Evolutionary conservation across 23 tunicate genomes (phyloP), one percentile per base, ranked within the genome.

Genomic region (Styela plicata): DNA sequence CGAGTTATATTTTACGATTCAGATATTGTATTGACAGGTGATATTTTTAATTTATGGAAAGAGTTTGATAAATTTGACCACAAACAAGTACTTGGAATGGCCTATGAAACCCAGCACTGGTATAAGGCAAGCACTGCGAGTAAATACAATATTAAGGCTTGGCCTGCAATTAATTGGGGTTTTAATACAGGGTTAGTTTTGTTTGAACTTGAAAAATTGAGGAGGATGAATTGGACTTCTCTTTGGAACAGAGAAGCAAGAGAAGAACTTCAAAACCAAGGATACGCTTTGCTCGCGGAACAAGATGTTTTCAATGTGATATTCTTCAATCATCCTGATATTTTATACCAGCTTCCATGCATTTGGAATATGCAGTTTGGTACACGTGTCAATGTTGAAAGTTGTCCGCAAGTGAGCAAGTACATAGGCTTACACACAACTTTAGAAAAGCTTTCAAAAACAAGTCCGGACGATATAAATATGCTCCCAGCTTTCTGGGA

Each of bases 311-410:
- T 67, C 17, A 67, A 67, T 67, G 31, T 25, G 16, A 18, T 25
- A 27, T 25, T 67, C 0, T 13, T 25, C 19, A 19, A 67, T 24
- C 71, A 1, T 29, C 71, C 71, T 27, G 71, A 67, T 18, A 67
- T 67, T 25, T 22, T 67, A 18, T 67, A 67, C 71, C 30, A 67
- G 22, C 23, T 67, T 67, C 71, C 71, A 0, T 67, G 71, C 71
- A 67, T 18, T 16, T 67, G 71, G 71, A 67, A 67, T 67, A 67
- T 67, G 30, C 71, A 67, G 71, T 67, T 67, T 24, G 71, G 71
- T 18, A 17, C 19, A 67, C 30, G 71, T 25, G 31, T 24, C 0
- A 29, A 29, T 67, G 22, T 29, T 16, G 23, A 67, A 67, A 67
- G 31, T 27, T 67, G 71, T 67, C 31, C 30, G 17, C 19, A 29